Base-by-base conservation (phyloP, 1,140 invertebrate genomes). In the Calliopsis andreniformis region DNA sequence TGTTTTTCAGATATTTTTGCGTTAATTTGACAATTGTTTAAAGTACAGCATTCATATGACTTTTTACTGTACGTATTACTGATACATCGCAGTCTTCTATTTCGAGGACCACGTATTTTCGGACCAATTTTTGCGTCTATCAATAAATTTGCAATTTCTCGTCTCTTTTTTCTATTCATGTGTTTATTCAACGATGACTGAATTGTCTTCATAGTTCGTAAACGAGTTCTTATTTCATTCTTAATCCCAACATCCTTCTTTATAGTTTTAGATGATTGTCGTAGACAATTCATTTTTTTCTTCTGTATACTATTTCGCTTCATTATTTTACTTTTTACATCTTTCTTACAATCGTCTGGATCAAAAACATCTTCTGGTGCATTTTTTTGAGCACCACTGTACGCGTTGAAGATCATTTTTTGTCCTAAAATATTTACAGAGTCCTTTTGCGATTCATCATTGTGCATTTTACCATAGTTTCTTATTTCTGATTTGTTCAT, bases 51-150 rank as follows among this genome's bases (percentile, higher is more conserved):
- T 45, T 71, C 30, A 14, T 55, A 71, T 4, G 58, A 55, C 14
- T 70, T 32, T 62, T 71, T 63, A 2, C 43, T n/a, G 16, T 53
- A 62, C 3, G 25, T 61, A 18, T 67, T 66, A 49, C 53, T 84
- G 1, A 58, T 77, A 53, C 80, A 81, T 18, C 87, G 80, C 18
- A 88, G 71, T 63, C 85, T 84, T 28, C 87, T 70, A 30, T 85
- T 88, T 18, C 86, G 76, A 0, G 85, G 85, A 1, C 86, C 84
- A n/a, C 87, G 79, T 10, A 79, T 79, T 10, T 81, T 79, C 0
- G 89, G 80, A 62, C 83, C 82, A 14, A 90, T 85, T 79, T 89
- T 91, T 0, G 88, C 89, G 64, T 91, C 86, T 68, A 91, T 91
- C 1, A 72, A 82, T 32, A 91, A 72, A 76, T 90, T 91, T 3